Evolutionary conservation across 2,888 invertebrate genomes (phyloP).

Genomic region (Epirrhoe tristata): DNA sequence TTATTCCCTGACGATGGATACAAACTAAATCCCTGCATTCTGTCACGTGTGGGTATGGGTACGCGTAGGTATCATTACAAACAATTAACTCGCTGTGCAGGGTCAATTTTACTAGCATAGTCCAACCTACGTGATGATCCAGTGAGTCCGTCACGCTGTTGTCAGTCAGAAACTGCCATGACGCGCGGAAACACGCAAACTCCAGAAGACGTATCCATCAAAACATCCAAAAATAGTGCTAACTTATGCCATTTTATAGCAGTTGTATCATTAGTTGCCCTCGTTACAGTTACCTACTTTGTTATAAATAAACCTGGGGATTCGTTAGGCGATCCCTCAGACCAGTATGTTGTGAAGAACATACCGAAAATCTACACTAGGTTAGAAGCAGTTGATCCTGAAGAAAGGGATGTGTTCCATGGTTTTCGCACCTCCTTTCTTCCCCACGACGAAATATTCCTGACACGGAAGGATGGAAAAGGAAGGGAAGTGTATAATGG

Average conservation of each 20-base stretch:
- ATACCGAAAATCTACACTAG: constrained; percentile 71
- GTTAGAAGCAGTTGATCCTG: constrained; percentile 75
- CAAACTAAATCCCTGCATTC: constrained; percentile 3
- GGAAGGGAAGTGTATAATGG: constrained; percentile 56
- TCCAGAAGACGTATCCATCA: constrained; percentile 61
- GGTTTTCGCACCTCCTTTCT: constrained; percentile 88
- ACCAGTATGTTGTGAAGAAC: constrained; percentile 67
- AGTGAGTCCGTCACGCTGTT: constrained; percentile 52
- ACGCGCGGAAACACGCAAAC: constrained; percentile 70
- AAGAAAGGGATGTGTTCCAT: constrained; percentile 86
- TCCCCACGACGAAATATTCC: constrained; percentile 80
- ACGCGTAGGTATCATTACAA: constrained; percentile 38
- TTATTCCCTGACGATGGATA: background rate
- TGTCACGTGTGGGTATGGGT: constrained; percentile 13
- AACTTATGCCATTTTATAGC: constrained; percentile 63
- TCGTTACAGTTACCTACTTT: constrained; percentile 60
- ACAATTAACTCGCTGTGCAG: constrained; percentile 57
- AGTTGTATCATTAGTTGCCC: constrained; percentile 51
- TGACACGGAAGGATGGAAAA: constrained; percentile 61
- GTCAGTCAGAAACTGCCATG: constrained; percentile 77
- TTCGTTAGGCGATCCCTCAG: constrained; percentile 67
- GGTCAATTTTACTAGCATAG: constrained; percentile 68
- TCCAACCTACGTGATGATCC: constrained; percentile 58
- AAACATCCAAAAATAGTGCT: constrained; percentile 62
- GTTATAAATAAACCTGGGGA: constrained; percentile 58